phyloP scores from a whole-genome alignment of 2,797 vertebrate genomes.

The Scolopax bukidnonensis region DNA sequence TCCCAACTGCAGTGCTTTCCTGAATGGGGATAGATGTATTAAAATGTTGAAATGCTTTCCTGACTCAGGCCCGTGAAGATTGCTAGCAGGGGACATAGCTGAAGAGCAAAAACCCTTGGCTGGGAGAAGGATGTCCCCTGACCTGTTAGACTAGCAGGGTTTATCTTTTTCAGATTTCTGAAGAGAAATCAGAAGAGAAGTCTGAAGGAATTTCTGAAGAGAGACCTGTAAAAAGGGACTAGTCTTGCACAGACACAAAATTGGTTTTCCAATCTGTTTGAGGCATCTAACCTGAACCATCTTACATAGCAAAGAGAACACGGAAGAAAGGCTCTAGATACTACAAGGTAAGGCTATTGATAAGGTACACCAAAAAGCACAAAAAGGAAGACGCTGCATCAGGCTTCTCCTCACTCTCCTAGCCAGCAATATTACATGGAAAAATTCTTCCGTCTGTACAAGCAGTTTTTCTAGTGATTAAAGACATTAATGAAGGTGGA shows the following conservation, averaged over 20 bases:
- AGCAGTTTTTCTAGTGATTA: neutral
- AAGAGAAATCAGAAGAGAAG: neutral
- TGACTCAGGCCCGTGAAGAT: neutral
- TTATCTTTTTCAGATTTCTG: neutral
- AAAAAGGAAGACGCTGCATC: neutral
- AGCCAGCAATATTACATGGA: neutral
- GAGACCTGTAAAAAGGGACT: neutral
- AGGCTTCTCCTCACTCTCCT: neutral
- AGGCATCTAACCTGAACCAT: neutral
- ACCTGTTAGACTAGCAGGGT: neutral
- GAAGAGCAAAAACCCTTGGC: neutral
- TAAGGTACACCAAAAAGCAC: neutral
- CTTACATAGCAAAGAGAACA: neutral
- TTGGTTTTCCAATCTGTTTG: neutral
- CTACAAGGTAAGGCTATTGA: neutral
- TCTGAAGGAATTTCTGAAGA: neutral
- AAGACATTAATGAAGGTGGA: neutral
- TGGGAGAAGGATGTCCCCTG: neutral
- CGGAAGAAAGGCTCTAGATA: neutral
- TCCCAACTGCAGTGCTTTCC: neutral
- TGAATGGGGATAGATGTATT: neutral
- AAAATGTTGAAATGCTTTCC: neutral
- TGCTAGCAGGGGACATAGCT: neutral
- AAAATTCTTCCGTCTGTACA: neutral
- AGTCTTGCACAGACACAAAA: neutral